These are phyloP conservation scores for Takifugu ocellatus DNA, from an alignment of 2,797 vertebrate genomes.

Conservation along the genomic window DNA sequence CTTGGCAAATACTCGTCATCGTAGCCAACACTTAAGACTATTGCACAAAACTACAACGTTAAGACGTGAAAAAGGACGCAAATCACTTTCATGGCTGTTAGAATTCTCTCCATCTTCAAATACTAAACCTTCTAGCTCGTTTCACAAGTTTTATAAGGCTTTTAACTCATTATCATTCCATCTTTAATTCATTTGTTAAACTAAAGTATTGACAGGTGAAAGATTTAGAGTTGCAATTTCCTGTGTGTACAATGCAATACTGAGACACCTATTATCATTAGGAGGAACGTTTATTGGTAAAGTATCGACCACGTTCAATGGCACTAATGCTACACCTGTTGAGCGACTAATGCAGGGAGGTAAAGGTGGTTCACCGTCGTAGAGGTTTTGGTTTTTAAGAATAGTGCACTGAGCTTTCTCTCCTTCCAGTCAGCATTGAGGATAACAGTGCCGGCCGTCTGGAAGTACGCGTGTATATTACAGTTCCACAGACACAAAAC, in stretches of 20 bases:
- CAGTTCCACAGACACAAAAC: constrained; percentile 65
- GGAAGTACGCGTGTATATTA: constrained; percentile 49
- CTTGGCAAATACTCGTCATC: constrained; percentile 66
- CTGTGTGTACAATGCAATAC: constrained; percentile 20
- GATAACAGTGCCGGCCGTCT: constrained; percentile 52
- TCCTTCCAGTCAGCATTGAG: constrained; percentile 46
- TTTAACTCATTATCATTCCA: constrained; percentile 37
- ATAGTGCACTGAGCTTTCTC: constrained; percentile 61
- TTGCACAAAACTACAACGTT: constrained; percentile 72
- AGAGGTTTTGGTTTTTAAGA: constrained; percentile 65
- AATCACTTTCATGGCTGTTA: constrained; percentile 34
- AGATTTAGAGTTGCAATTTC: constrained; percentile 34
- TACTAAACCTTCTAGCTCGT: constrained; percentile 41
- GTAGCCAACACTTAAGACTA: constrained; percentile 65
- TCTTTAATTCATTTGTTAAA: constrained; percentile 6
- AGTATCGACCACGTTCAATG: constrained; percentile 32
- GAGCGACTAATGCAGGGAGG: constrained; percentile 63
- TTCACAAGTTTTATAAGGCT: constrained; percentile 63
- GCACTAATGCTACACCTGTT: constrained; percentile 28
- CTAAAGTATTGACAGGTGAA: constrained; percentile 1
- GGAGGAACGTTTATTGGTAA: constrained; percentile 25
- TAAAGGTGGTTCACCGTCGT: constrained; percentile 53
- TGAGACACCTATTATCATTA: constrained; percentile 33
- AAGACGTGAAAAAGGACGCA: constrained; percentile 63
- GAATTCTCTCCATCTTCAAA: constrained; percentile 26